phyloP scores from a whole-genome alignment of 1,140 invertebrate genomes.

The Cyphomyrmex costatus region DNA sequence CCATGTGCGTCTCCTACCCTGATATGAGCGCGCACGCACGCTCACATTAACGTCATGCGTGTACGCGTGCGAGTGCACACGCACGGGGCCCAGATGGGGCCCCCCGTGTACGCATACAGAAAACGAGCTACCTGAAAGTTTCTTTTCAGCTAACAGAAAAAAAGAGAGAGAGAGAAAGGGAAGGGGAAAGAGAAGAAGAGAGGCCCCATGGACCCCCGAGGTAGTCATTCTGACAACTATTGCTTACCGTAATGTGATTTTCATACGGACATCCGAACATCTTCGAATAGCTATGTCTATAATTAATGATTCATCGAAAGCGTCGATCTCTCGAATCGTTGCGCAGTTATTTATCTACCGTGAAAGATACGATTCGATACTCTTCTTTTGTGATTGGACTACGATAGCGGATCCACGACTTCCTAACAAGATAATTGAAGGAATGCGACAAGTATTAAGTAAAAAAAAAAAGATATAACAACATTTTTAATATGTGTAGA shows the following conservation, averaged over 20 bases:
- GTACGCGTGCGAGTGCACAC: slow-evolving; percentile 74
- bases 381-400: slow-evolving; percentile 11
- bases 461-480: neutral
- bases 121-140: slow-evolving; percentile 81
- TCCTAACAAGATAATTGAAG: slow-evolving; percentile 12
- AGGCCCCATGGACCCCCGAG: neutral
- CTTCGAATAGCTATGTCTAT: slow-evolving; percentile 66
- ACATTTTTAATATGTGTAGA: too few species aligned
- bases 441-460: neutral
- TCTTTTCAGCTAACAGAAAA: slow-evolving; percentile 57
- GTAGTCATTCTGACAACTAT: slow-evolving; percentile 76
- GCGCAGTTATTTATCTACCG: slow-evolving; percentile 61
- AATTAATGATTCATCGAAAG: slow-evolving; percentile 71
- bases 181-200: neutral
- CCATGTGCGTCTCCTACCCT: slow-evolving; percentile 78
- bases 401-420: slow-evolving; percentile 36
- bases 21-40: slow-evolving; percentile 48
- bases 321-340: slow-evolving; percentile 36
- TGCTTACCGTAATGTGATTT: slow-evolving; percentile 85
- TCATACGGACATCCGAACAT: slow-evolving; percentile 75
- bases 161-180: slow-evolving; percentile 11
- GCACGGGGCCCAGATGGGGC: slow-evolving; percentile 83
- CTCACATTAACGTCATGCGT: slow-evolving; percentile 27
- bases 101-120: slow-evolving; percentile 75
- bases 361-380: slow-evolving; percentile 79